Evolutionary conservation across 2,113 vertebrate species (phyloP), one percentile per base, ranked within the genome.

Genomic region (Daphoenositta chrysoptera): DNA sequence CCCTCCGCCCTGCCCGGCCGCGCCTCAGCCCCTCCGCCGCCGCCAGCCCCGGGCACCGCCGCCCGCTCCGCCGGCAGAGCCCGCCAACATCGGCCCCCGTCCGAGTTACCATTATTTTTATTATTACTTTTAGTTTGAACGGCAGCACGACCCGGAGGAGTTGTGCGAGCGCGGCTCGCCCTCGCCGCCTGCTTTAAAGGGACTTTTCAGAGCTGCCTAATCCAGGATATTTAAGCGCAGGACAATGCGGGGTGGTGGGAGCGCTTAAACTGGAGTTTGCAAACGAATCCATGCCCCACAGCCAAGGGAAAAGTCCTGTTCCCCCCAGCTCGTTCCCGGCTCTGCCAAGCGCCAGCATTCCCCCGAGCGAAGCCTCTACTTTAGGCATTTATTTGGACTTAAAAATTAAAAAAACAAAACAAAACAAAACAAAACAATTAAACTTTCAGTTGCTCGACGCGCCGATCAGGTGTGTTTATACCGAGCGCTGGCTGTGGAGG

Each of bases 201-300:
- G 78, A 72, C 77, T 87, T 91, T 92, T 90, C 50, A 72, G 85
- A 73, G 54, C 84, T 60, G 81, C 80, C 42, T 72, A 75, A 75
- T 76, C 71, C 89, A 37, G 92, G 85, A 83, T 82, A 17, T 86
- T 89, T 66, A 76, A 75, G 71, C 77, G 83, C 90, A 39, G 54
- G 79, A 88, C 94, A 84, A 88, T 73, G 91, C 87, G 35, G 92
- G 51, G 66, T 16, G 69, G 22, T 73, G 90, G 56, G 26, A 87
- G 94, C 73, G 54, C 47, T 93, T 72, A 72, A 95, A 42, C 90
- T 20, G 92, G 81, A 77, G 87, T 89, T 77, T 91, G 82, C 94
- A 87, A 94, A 95, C 96, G 93, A 90, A 84, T 61, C 66, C 80
- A 2, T 39, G 91, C 44, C 86, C 94, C 75, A 54, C 7, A 82